These are phyloP conservation scores for Amblyopsis hoosieri DNA, from an alignment of 2,797 vertebrate genomes.

Conservation along the genomic window DNA sequence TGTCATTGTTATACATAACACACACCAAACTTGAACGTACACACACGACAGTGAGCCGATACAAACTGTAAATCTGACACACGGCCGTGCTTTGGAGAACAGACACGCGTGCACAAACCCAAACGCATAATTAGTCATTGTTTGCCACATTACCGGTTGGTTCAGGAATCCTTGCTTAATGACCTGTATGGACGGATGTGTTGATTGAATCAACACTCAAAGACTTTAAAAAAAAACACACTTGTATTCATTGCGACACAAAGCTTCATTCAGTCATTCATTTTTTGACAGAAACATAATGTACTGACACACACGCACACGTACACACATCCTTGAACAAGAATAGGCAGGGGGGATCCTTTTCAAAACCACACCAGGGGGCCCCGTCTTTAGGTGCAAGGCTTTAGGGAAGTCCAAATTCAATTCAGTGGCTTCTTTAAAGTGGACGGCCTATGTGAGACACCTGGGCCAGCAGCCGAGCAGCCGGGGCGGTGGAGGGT, in stretches of 20 bases:
- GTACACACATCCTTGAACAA: constrained; percentile 4
- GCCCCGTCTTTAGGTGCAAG: constrained; percentile 1
- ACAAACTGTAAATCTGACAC: no score
- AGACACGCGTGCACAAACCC: neutral
- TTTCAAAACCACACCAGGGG: constrained; percentile 16
- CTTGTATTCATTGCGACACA: constrained; percentile 41
- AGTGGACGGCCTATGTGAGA: neutral
- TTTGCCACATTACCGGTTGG: constrained; percentile 30
- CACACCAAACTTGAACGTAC: constrained; percentile 24
- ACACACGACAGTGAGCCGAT: constrained; percentile 13
- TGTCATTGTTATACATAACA: neutral
- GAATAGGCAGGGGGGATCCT: constrained; percentile 15
- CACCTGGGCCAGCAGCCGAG: constrained; percentile 8
- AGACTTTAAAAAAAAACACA: constrained; percentile 34
- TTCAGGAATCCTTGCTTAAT: constrained; percentile 50
- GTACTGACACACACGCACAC: constrained; percentile 16
- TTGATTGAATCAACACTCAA: constrained; percentile 40
- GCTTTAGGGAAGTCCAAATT: constrained; percentile 23
- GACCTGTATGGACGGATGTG: constrained; percentile 32
- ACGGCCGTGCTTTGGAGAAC: neutral
- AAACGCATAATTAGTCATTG: constrained; percentile 25
- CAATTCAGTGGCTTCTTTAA: constrained; percentile 29
- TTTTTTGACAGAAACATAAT: neutral
- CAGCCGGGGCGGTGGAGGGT: neutral
- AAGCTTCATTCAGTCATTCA: constrained; percentile 32